Percentiles rank a stretch among this genome's conserved stretches.
Evolutionary conservation across 2,797 vertebrate genomes (phyloP).

Genomic region (Darevskia nairensis): DNA sequence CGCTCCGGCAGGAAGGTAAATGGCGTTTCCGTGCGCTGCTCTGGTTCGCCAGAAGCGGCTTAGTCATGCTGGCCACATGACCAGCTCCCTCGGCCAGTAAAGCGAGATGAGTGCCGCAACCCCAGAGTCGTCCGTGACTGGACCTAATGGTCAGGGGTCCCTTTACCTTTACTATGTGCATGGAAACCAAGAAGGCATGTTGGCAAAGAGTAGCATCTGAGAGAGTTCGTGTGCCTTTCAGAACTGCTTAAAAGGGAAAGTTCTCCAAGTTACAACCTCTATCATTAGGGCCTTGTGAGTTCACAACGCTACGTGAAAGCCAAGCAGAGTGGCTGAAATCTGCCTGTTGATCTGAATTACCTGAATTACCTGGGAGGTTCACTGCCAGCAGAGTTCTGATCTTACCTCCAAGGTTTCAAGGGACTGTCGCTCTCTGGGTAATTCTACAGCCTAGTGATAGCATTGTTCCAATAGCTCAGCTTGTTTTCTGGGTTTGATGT

Average conservation of each 20-base stretch:
- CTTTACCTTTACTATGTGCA: too few relatives aligned
- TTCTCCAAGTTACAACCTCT: not conserved
- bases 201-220: not conserved
- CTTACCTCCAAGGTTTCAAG: slow-evolving; percentile 94
- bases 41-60: too few relatives aligned
- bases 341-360: not conserved
- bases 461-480: slow-evolving; percentile 99
- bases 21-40: too few relatives aligned
- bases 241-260: not conserved
- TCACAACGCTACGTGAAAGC: not conserved
- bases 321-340: not conserved
- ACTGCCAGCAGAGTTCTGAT: not conserved
- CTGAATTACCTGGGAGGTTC: not conserved
- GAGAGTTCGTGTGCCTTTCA: not conserved
- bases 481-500: slow-evolving; percentile 95
- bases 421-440: slow-evolving; percentile 95
- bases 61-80: too few relatives aligned
- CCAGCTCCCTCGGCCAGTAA: too few relatives aligned
- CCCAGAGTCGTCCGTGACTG: too few relatives aligned
- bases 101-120: too few relatives aligned
- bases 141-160: too few relatives aligned
- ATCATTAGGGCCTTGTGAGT: not conserved
- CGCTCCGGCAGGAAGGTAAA: too few relatives aligned
- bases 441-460: slow-evolving; percentile 97
- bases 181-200: not conserved